Base-by-base conservation (phyloP, 2,888 invertebrate species). In the Pyrochroa serraticornis region DNA sequence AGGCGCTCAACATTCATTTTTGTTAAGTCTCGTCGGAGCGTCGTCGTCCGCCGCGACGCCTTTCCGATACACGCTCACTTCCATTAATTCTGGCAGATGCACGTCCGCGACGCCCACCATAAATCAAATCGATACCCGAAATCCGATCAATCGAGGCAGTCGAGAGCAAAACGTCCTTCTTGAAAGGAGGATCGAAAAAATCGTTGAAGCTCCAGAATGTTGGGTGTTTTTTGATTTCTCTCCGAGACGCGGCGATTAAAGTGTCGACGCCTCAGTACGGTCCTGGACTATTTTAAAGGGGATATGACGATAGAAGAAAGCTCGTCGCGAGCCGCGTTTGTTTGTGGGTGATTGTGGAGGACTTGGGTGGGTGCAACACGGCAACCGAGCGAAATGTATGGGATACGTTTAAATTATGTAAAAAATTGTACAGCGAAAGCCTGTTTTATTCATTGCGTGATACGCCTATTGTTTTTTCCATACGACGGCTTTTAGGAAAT, bases 1-100 rank as follows among this genome's bases (percentile, higher is more conserved):
- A 63, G 49, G 55, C 63, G 55, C 59, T 58, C 57, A 58, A 54
- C 55, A 59, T 59, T 47, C 54, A 57, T 57, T 61, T 59, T 60
- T 58, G 44, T 37, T 46, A 45, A 37, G 37, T 31, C 32, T 36
- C 44, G 31, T 42, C 42, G 42, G 22, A 22, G 10, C 47, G 46
- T 39, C 47, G 43, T 52, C 47, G 53, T 45, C 59, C 51, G 31
- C 47, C 44, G 38, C 41, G 43, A 43, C 22, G 22, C 22, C 22
- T 22, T 22, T 22, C 22, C 22, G 22, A 22, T 22, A 22, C 22
- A 22, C 22, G 22, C 22, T 2, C 22, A 5, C 22, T 22, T 5
- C 22, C 22, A 22, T 22, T 22, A 22, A 22, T 22, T 22, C 22
- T 22, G 22, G 22, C 22, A 22, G 22, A 22, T 22, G 22, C 22